A percentile compares a stretch with the other conserved stretches of the same genome.
Evolutionary conservation across 2,113 vertebrate species (phyloP).

Genomic region (Alethe castanea): DNA sequence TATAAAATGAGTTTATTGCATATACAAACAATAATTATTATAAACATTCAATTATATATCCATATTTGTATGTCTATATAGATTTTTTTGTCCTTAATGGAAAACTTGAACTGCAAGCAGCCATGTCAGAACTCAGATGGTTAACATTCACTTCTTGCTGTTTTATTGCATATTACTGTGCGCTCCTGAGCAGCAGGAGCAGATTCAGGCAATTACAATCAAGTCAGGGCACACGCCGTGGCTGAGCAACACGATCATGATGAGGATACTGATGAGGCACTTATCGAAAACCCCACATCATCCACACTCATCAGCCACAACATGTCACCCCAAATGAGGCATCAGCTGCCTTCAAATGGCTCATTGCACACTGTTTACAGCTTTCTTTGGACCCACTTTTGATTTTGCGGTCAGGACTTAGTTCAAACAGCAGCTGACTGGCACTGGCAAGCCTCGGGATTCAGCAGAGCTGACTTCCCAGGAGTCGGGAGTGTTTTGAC

Average conservation of each 20-base stretch:
- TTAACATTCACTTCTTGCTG: constrained; percentile 91
- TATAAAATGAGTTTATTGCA: constrained; percentile 3
- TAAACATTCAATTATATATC: constrained; percentile 57
- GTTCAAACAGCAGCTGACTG: constrained; percentile 79
- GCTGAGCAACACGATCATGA: constrained; percentile 95
- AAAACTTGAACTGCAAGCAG: constrained; percentile 79
- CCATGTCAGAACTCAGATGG: constrained; percentile 85
- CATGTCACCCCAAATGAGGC: constrained; percentile 86
- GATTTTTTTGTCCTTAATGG: constrained; percentile 70
- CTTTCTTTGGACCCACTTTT: constrained; percentile 90
- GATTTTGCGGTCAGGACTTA: constrained; percentile 79
- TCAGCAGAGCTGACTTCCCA: constrained; percentile 21
- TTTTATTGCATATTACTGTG: constrained; percentile 96
- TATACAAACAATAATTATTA: constrained; percentile 50
- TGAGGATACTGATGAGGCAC: constrained; percentile 99
- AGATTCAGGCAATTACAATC: constrained; percentile 99
- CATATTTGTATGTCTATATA: constrained; percentile 37
- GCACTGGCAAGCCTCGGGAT: constrained; percentile 26
- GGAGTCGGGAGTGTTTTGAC: constrained; percentile 42
- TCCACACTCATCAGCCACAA: constrained; percentile 88
- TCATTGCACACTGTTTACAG: constrained; percentile 85
- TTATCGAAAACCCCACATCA: constrained; percentile 94
- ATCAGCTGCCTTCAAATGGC: constrained; percentile 81
- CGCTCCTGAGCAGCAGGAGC: constrained; percentile 95
- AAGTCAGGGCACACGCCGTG: constrained; percentile 99